Evolutionary conservation across 1,140 invertebrate genomes (phyloP).

Genomic region (Latrodectus geometricus): DNA sequence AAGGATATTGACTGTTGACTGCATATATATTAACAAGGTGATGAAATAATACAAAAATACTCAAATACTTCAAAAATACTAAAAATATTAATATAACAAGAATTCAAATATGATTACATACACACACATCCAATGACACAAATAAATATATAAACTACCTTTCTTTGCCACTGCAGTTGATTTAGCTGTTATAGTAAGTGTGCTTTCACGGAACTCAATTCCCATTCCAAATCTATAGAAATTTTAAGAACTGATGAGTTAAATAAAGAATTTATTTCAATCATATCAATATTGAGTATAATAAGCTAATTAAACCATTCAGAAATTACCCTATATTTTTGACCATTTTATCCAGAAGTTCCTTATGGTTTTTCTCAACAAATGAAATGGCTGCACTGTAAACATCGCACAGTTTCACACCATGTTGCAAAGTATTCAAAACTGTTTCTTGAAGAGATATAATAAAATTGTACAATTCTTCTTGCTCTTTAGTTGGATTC

Average conservation of each 20-base stretch:
- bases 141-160: slow-evolving; percentile 69
- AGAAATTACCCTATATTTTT: slow-evolving; percentile 85
- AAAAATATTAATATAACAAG: too few species aligned
- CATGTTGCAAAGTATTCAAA: slow-evolving; percentile 85
- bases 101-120: too few species aligned
- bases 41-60: too few species aligned
- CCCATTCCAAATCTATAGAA: slow-evolving; percentile 88
- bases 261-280: too few species aligned
- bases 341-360: slow-evolving; percentile 89
- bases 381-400: slow-evolving; percentile 86
- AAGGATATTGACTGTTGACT: too few species aligned
- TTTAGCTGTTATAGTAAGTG: slow-evolving; percentile 91
- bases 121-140: too few species aligned
- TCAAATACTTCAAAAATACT: too few species aligned
- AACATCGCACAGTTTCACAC: slow-evolving; percentile 86
- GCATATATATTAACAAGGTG: too few species aligned
- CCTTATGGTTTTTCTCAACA: slow-evolving; percentile 89
- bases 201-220: slow-evolving; percentile 97
- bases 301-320: too few species aligned
- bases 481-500: slow-evolving; percentile 83
- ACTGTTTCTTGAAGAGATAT: slow-evolving; percentile 92
- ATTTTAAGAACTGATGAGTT: not conserved
- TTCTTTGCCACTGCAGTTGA: slow-evolving; percentile 84
- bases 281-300: too few species aligned
- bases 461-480: slow-evolving; percentile 94